Base-by-base conservation (phyloP, 1,140 invertebrate species). In the Scaptomyza montana region DNA sequence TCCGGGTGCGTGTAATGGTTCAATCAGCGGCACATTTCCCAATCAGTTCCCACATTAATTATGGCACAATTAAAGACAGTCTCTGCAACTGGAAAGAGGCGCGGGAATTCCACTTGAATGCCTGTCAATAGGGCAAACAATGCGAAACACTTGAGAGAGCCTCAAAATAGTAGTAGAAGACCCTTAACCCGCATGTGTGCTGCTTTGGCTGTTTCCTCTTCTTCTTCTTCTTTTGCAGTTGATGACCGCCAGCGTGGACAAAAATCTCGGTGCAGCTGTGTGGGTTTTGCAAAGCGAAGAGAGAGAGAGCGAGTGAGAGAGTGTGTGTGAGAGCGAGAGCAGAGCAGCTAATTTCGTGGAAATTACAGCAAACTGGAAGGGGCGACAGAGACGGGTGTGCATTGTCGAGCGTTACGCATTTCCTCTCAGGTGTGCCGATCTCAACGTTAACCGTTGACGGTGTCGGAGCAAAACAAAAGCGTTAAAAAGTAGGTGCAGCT, bases 31-130 rank as follows among this genome's bases (percentile, higher is more conserved):
- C 59, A 51, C 68, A 74, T 87, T 76, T 66, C 62, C 66, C 61
- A 79, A 66, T 72, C 68, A 53, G 69, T 86, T 87, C 82, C 82
- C 82, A 87, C 82, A 87, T 87, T 87, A 87, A 87, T 87, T 87
- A 87, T 82, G 84, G 65, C 68, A 89, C 82, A 87, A 87, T 89
- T 87, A 86, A 87, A 80, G 78, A 53, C 84, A 47, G 69, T 36
- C 33, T 33, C 62, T 56, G 28, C 25, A 16, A 19, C 12, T n/a
- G 47, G 19, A 57, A 33, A 39, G 21, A 25, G 53, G 30, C 33
- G 57, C 66, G 84, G 78, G 78, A 82, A 79, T 64, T 89, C 84
- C 82, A 87, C 82, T 87, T 82, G 78, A 87, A 82, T 70, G 78
- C 53, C 82, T 82, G 78, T 78, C 82, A 81, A 82, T 87, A 71